Evolutionary conservation across 1,140 invertebrate genomes (phyloP).

Genomic region (Brachionus calyciflorus): DNA sequence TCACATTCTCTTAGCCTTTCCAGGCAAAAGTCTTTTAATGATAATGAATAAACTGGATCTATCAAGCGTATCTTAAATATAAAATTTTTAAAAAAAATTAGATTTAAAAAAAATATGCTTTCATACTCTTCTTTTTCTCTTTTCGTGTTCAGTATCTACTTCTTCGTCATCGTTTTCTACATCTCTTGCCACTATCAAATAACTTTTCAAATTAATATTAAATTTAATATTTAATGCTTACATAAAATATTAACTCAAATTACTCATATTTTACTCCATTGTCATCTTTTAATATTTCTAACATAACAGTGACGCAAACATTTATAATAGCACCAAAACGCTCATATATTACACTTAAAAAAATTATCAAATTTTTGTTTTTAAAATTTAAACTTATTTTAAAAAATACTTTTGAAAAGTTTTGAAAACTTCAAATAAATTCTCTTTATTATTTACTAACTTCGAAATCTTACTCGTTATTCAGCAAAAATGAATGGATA

Average conservation of each 20-base stretch:
- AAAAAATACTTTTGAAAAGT: not conserved
- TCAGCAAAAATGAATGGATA: too few relatives aligned
- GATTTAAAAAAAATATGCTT: not conserved
- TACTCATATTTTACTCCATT: constrained; percentile 69
- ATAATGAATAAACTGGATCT: constrained; percentile 72
- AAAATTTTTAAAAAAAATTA: constrained; percentile 47
- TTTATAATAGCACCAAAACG: constrained; percentile 73
- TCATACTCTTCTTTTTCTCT: constrained; percentile 53
- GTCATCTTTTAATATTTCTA: constrained; percentile 76
- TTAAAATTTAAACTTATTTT: not conserved
- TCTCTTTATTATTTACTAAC: too few relatives aligned
- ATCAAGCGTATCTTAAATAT: constrained; percentile 64
- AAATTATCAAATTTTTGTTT: not conserved
- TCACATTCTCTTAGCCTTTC: constrained; percentile 68
- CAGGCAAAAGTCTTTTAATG: constrained; percentile 69
- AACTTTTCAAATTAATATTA: constrained; percentile 48
- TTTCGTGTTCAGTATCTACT: constrained; percentile 56
- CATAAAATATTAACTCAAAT: constrained; percentile 56
- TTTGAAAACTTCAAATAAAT: not conserved
- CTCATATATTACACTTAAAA: constrained; percentile 66
- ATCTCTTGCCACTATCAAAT: constrained; percentile 50
- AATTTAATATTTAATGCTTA: not conserved
- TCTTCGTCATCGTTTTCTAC: constrained; percentile 50
- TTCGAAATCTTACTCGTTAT: too few relatives aligned
- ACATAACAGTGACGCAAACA: constrained; percentile 76